A percentile compares a stretch with the other conserved stretches of the same genome.
Evolutionary conservation across 2,113 vertebrate genomes (phyloP).

Genomic region (Meles meles): DNA sequence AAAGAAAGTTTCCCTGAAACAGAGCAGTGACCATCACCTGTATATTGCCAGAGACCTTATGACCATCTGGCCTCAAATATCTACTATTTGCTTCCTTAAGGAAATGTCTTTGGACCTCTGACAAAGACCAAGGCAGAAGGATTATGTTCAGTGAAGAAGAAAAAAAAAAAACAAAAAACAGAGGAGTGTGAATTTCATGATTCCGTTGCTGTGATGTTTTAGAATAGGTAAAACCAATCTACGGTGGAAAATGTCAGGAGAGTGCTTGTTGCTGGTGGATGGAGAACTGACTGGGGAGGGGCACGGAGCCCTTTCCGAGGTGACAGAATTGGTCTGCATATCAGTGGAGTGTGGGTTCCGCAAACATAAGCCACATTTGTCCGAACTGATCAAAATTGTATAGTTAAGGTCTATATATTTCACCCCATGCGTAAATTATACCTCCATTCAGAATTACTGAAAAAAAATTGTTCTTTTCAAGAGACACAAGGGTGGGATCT

Average conservation of each 20-base stretch:
- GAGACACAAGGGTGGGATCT: neutral
- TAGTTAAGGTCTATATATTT: neutral
- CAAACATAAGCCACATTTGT: neutral
- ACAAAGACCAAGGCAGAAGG: neutral
- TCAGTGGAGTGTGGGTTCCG: neutral
- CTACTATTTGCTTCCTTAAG: neutral
- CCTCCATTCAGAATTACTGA: neutral
- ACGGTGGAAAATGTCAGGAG: neutral
- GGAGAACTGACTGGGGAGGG: neutral
- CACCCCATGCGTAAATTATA: neutral
- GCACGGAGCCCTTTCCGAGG: neutral
- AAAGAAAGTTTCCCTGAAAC: slow-evolving; percentile 50
- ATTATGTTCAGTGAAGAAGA: neutral
- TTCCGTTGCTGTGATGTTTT: neutral
- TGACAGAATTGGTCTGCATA: neutral
- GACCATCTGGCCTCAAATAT: neutral
- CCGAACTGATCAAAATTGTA: neutral
- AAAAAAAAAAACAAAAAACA: neutral
- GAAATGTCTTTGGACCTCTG: neutral
- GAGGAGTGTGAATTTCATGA: neutral
- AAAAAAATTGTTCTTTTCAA: neutral
- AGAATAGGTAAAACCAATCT: neutral
- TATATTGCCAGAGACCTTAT: neutral
- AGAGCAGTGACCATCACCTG: neutral
- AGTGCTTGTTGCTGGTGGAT: neutral